Evolutionary conservation across 2,888 invertebrate species (phyloP), one percentile per base, ranked within the genome.

Genomic region (Trimorus sp.): DNA sequence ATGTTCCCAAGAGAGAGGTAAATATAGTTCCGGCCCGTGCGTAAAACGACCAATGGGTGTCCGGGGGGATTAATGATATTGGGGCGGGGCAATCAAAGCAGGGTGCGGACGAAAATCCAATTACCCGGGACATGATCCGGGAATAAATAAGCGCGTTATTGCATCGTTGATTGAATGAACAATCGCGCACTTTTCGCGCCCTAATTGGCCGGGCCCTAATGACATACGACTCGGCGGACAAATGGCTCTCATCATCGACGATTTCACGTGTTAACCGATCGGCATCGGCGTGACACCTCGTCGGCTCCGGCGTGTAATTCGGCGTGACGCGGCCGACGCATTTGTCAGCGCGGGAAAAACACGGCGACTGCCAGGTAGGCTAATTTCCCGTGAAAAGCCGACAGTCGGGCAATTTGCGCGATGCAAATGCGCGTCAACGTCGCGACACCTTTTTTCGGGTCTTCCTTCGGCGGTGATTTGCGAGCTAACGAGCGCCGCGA

Each of bases 401-500:
- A 38, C 60, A 49, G 45, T 2, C 16, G 40, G 54, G 14, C 62
- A 68, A 68, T 76, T 76, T 60, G 68, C 45, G 38, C 37, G 45
- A 76, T 68, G 75, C 66, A 76, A 68, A 68, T 76, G 48, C 62
- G 56, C 45, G 56, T 40, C 56, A 48, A 56, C 58, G 49, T 37
- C 45, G 37, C 58, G 40, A 8, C 12, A 48, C 42, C 54, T 58
- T 54, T 73, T 56, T 15, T 26, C 7, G 8, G n/a, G n/a, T n/a
- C 8, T 7, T n/a, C 74, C 63, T 36, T 37, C 11, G 51, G 71
- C n/a, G n/a, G n/a, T 82, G 77, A 69, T 78, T 78, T 78, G 77
- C 82, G 14, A 54, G 63, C 73, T 82, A 82, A 82, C 78, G 82
- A 82, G 82, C 66, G 45, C 26, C 66, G 45, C 26, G 69, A 69